Conservation (phyloP, 2,797 vertebrate genomes). For the Amblyraja radiata region DNA sequence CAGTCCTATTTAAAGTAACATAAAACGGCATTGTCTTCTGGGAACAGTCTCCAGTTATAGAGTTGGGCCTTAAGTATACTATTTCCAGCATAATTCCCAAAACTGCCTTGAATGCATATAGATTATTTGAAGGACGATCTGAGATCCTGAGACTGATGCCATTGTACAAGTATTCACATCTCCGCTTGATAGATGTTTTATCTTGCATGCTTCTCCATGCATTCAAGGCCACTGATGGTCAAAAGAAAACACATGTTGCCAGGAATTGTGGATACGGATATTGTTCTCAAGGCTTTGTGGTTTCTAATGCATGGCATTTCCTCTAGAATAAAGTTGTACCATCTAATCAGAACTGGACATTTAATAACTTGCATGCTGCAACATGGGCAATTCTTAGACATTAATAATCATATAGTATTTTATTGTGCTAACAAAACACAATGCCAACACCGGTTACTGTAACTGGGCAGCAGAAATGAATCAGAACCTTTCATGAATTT, state of each 20-base stretch:
- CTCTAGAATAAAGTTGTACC: constrained; percentile 40
- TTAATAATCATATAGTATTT: constrained; percentile 13
- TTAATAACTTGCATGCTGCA: constrained; percentile 26
- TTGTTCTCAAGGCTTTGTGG: constrained; percentile 50
- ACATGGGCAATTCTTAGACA: constrained; percentile 21
- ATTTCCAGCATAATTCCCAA: constrained; percentile 50
- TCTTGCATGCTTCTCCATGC: constrained; percentile 43
- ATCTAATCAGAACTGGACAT: constrained; percentile 25
- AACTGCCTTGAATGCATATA: constrained; percentile 50
- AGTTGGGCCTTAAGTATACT: constrained; percentile 39
- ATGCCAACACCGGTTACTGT: neutral
- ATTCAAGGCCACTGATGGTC: constrained; percentile 42
- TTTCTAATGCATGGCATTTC: constrained; percentile 50
- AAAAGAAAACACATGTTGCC: constrained; percentile 43
- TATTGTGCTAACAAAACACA: constrained; percentile 3
- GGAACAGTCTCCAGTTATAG: constrained; percentile 8
- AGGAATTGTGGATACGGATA: constrained; percentile 55
- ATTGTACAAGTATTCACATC: constrained; percentile 29
- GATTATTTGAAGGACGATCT: constrained; percentile 46
- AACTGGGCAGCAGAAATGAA: constrained; percentile 14
- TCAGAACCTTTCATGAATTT: constrained; percentile 9
- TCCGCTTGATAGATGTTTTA: constrained; percentile 46
- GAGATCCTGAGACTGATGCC: constrained; percentile 55
- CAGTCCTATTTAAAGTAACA: constrained; percentile 11
- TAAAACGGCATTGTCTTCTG: neutral